A percentile compares a stretch with the other conserved stretches of the same genome.
phyloP scores from a whole-genome alignment of 2,888 invertebrate genomes.

The Enchytraeus crypticus region DNA sequence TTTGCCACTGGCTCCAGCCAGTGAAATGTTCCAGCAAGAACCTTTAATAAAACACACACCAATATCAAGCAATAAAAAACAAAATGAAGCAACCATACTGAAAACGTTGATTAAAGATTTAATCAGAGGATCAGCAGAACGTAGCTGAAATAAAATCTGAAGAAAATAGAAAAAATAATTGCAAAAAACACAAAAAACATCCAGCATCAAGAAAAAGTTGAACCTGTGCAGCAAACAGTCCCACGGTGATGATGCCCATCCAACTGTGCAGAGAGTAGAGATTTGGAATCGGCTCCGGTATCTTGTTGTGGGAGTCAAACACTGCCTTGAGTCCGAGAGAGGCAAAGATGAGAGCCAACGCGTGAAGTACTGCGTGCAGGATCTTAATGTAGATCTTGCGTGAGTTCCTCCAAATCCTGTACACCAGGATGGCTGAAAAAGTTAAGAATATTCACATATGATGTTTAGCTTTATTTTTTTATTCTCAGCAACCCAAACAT shows the following conservation, averaged over 20 bases:
- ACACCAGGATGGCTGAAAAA: constrained; percentile 66
- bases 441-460: constrained; percentile 4
- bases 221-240: constrained; percentile 66
- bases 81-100: no score
- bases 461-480: neutral
- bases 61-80: no score
- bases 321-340: constrained; percentile 67
- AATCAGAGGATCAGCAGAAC: no score
- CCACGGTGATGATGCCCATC: constrained; percentile 66
- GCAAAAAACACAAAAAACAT: no score
- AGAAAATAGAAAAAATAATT: no score
- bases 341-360: constrained; percentile 60
- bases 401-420: constrained; percentile 65
- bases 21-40: no score
- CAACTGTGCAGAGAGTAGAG: constrained; percentile 63
- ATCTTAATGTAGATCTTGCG: constrained; percentile 68
- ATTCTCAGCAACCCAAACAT: neutral
- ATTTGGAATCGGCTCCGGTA: constrained; percentile 51
- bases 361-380: constrained; percentile 64
- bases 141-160: no score
- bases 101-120: no score
- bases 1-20: no score
- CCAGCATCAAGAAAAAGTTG: constrained; percentile 15
- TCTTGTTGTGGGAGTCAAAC: constrained; percentile 66
- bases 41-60: no score